Evolutionary conservation across 2,888 invertebrate genomes (phyloP).

Genomic region (Abrostola triplasia): DNA sequence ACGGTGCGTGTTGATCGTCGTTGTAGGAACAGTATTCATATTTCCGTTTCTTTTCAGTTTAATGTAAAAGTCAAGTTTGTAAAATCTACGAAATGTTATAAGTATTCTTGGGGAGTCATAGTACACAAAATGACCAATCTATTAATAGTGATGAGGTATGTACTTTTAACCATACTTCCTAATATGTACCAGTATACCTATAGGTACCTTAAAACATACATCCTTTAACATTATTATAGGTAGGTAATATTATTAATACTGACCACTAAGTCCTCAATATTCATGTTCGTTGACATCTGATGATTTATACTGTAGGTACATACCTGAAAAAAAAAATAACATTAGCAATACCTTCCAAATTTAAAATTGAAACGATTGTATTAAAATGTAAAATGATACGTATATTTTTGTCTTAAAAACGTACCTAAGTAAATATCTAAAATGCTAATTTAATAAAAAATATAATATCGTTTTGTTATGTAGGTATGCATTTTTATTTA

Average conservation of each 20-base stretch:
- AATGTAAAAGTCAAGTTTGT: conserved; percentile 8
- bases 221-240: neutral
- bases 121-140: too few relatives aligned
- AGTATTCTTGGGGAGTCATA: neutral
- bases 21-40: conserved; percentile 39
- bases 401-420: neutral
- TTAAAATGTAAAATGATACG: conserved; percentile 10
- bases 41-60: conserved; percentile 22
- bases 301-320: conserved; percentile 23
- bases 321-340: conserved; percentile 61
- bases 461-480: too few relatives aligned
- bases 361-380: too few relatives aligned
- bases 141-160: too few relatives aligned
- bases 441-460: too few relatives aligned
- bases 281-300: neutral
- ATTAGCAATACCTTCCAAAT: neutral
- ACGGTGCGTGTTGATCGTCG: conserved; percentile 59
- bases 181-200: too few relatives aligned
- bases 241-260: conserved; percentile 15
- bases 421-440: too few relatives aligned
- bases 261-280: conserved; percentile 6
- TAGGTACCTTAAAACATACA: too few relatives aligned
- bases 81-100: neutral
- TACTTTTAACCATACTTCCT: too few relatives aligned
- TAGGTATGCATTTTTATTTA: too few relatives aligned